phyloP scores from a whole-genome alignment of 2,797 vertebrate genomes.

The Acanthopagrus latus region DNA sequence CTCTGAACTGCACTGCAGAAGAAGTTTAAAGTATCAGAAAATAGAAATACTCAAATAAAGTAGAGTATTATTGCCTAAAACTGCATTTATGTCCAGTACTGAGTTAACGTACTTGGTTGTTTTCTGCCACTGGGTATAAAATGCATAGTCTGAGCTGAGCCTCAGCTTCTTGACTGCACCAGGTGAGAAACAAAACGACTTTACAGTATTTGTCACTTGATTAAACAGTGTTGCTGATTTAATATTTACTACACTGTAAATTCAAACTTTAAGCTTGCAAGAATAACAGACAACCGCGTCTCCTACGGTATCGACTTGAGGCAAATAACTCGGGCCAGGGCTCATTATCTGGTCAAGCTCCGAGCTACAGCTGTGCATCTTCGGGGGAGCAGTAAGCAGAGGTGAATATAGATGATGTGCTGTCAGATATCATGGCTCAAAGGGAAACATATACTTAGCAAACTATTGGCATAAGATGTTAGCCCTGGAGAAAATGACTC shows the following conservation, averaged over 20 bases:
- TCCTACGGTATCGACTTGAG: not conserved
- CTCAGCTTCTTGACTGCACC: not conserved
- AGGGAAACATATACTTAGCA: slow-evolving; percentile 48
- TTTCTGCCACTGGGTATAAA: too few species aligned
- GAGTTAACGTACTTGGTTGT: too few species aligned
- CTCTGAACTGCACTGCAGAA: too few species aligned
- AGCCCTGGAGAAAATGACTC: slow-evolving; percentile 45
- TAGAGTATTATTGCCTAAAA: too few species aligned
- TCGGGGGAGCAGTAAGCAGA: slow-evolving; percentile 30
- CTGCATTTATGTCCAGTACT: too few species aligned
- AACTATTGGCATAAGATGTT: slow-evolving; percentile 45
- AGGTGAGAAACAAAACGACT: not conserved
- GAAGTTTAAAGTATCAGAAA: too few species aligned
- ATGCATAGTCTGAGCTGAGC: slow-evolving; percentile 3
- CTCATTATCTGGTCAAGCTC: slow-evolving; percentile 32
- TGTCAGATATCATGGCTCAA: slow-evolving; percentile 47
- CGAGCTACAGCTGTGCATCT: slow-evolving; percentile 42
- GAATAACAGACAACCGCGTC: not conserved
- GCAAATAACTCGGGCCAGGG: slow-evolving; percentile 18
- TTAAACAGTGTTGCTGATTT: not conserved
- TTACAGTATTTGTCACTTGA: not conserved
- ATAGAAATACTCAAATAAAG: too few species aligned
- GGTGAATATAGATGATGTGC: slow-evolving; percentile 48
- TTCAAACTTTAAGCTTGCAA: not conserved
- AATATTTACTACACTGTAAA: not conserved